Evolutionary conservation across 2,888 invertebrate genomes (phyloP).

Genomic region (Lysandra coridon): DNA sequence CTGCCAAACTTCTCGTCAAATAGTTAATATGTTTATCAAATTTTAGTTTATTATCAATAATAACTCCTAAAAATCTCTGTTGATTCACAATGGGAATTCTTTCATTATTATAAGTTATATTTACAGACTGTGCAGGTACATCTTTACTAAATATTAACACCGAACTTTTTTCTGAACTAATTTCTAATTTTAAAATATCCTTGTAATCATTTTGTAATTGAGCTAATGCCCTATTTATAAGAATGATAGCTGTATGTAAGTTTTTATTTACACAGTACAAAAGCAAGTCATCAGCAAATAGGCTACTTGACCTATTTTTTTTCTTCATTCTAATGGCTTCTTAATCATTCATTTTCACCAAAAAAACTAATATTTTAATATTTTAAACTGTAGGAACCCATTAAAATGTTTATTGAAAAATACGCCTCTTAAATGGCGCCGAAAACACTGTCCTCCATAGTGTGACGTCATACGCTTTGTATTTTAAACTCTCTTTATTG

Average conservation of each 20-base stretch:
- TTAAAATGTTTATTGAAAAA: too few species aligned
- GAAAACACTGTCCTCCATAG: too few species aligned
- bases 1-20: slow-evolving; percentile 29
- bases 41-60: slow-evolving; percentile 11
- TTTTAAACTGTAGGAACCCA: too few species aligned
- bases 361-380: too few species aligned
- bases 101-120: slow-evolving; percentile 31
- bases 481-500: too few species aligned
- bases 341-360: too few species aligned
- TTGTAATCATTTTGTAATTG: neutral
- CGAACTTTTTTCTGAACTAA: slow-evolving; percentile 28
- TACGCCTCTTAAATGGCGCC: too few species aligned
- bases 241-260: neutral
- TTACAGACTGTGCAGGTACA: slow-evolving; percentile 11
- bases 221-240: neutral
- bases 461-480: too few species aligned
- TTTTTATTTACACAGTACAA: neutral
- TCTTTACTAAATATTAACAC: slow-evolving; percentile 25
- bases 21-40: slow-evolving; percentile 32
- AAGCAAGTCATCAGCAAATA: slow-evolving; percentile 4
- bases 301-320: too few species aligned
- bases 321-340: too few species aligned
- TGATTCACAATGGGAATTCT: slow-evolving; percentile 7
- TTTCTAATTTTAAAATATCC: slow-evolving; percentile 14
- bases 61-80: slow-evolving; percentile 27